A percentile compares a stretch with the other conserved stretches of the same genome.
These are phyloP conservation scores for Subanguina moxae DNA, from an alignment of 1,140 invertebrate species.

Conservation along the genomic window DNA sequence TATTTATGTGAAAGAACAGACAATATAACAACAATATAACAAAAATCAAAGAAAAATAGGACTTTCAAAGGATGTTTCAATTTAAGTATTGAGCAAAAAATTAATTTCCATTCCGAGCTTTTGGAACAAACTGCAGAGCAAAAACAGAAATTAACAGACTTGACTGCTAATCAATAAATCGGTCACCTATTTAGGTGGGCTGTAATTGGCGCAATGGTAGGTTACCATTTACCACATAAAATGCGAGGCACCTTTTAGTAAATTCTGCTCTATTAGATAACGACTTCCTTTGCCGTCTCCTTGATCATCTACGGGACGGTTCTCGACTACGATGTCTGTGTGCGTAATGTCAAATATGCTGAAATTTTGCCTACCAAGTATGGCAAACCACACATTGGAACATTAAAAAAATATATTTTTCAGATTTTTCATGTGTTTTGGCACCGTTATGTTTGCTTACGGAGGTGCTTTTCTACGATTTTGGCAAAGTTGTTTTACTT, in stretches of 20 bases:
- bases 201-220: slow-evolving; percentile 52
- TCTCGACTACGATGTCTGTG: slow-evolving; percentile 38
- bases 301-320: slow-evolving; percentile 48
- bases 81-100: too few species aligned
- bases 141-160: too few species aligned
- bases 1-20: too few species aligned
- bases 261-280: slow-evolving; percentile 18
- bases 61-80: too few species aligned
- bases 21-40: too few species aligned
- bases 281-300: slow-evolving; percentile 49
- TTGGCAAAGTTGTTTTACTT: slow-evolving; percentile 64
- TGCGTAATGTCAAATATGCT: slow-evolving; percentile 40
- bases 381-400: background rate
- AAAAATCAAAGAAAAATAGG: too few species aligned
- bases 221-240: too few species aligned
- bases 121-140: too few species aligned
- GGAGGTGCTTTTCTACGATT: slow-evolving; percentile 49
- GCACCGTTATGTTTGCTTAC: slow-evolving; percentile 61
- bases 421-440: slow-evolving; percentile 56
- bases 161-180: too few species aligned
- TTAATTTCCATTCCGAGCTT: too few species aligned
- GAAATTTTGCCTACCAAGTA: slow-evolving; percentile 45
- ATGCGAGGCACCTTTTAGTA: too few species aligned
- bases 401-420: background rate
- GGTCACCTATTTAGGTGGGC: slow-evolving; percentile 47